A percentile compares a stretch with the other conserved stretches of the same genome.
Evolutionary conservation across 1,140 invertebrate genomes (phyloP).

Genomic region (Augochlora pura): DNA sequence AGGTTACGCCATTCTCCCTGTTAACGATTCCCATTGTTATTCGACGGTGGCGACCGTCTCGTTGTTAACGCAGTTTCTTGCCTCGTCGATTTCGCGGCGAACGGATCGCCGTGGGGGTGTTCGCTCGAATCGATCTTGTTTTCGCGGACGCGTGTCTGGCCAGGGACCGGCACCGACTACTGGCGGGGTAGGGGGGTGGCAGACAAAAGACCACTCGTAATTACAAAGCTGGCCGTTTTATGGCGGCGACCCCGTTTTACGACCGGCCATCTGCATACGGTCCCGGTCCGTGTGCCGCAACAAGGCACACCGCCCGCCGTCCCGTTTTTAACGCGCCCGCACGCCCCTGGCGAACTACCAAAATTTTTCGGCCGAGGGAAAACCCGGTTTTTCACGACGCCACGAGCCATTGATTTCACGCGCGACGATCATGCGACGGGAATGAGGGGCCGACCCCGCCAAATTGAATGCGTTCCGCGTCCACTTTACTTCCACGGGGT

Average conservation of each 20-base stretch:
- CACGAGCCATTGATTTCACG: not conserved
- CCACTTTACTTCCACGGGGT: no score
- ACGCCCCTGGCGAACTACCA: not conserved
- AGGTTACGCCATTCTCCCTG: not conserved
- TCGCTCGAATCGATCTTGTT: slow-evolving; percentile 36
- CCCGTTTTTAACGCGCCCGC: slow-evolving; percentile 1
- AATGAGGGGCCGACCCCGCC: not conserved
- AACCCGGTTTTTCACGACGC: not conserved
- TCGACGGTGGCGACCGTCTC: no score
- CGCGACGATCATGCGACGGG: not conserved
- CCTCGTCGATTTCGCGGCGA: no score
- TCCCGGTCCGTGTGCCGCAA: slow-evolving; percentile 27
- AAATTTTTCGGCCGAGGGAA: not conserved
- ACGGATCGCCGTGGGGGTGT: slow-evolving; percentile 1
- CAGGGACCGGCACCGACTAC: slow-evolving; percentile 34
- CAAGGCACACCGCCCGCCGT: no score
- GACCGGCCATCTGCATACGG: slow-evolving; percentile 41
- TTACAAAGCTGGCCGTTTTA: slow-evolving; percentile 47
- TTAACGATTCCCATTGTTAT: not conserved
- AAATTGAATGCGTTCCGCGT: no score
- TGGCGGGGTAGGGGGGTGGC: no score
- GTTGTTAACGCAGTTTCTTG: not conserved
- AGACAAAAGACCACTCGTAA: slow-evolving; percentile 35
- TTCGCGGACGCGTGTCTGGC: slow-evolving; percentile 26
- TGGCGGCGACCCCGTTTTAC: slow-evolving; percentile 36